Evolutionary conservation across 1,140 invertebrate genomes (phyloP).

Genomic region (Oryzaephilus surinamensis): DNA sequence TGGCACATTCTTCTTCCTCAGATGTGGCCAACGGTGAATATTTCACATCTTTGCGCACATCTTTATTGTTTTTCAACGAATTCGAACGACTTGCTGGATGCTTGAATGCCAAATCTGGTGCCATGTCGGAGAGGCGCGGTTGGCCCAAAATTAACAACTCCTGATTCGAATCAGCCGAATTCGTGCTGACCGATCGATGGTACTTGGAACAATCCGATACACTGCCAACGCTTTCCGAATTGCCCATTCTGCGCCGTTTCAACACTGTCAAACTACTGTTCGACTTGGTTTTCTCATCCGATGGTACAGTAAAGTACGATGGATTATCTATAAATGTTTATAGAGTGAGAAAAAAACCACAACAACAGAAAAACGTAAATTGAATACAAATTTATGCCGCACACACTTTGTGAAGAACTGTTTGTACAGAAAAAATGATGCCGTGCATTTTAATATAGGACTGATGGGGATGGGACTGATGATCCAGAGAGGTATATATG

Average conservation of each 20-base stretch:
- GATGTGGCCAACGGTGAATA: constrained; percentile 32
- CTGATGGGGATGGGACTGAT: neutral
- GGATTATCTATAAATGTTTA: constrained; percentile 44
- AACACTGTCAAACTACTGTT: neutral
- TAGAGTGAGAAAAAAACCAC: neutral
- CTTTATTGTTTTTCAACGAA: constrained; percentile 22
- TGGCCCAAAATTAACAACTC: constrained; percentile 44
- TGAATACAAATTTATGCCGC: neutral
- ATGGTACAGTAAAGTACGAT: constrained; percentile 46
- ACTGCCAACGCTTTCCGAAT: constrained; percentile 14
- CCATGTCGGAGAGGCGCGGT: constrained; percentile 45
- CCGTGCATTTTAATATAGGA: constrained; percentile 7
- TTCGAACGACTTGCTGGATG: constrained; percentile 26
- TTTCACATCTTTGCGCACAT: constrained; percentile 36
- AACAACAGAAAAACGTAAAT: neutral
- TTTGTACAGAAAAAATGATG: no score
- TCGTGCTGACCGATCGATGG: constrained; percentile 42
- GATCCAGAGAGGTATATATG: neutral
- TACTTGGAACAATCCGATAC: constrained; percentile 19
- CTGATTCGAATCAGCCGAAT: constrained; percentile 41
- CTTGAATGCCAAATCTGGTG: constrained; percentile 39
- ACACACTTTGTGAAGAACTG: no score
- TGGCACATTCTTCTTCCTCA: constrained; percentile 17
- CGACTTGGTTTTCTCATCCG: constrained; percentile 12
- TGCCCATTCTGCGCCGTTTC: constrained; percentile 10